These are phyloP conservation scores for Papio anubis DNA, from an alignment of 2,113 vertebrate species.

Conservation along the genomic window DNA sequence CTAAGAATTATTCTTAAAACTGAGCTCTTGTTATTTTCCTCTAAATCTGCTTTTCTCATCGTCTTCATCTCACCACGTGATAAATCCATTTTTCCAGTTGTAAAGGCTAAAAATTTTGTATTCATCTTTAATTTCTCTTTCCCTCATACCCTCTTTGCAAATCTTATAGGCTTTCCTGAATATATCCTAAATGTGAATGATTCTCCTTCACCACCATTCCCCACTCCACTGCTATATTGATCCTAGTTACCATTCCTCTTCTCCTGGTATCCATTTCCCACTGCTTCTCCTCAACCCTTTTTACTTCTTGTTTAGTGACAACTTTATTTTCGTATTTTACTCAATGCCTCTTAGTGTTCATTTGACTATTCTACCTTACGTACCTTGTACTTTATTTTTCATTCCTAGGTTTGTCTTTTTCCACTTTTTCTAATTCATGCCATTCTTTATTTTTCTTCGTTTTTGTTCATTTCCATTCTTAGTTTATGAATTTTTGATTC, in stretches of 20 bases:
- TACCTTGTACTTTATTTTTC: neutral
- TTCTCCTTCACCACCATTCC: fast-evolving
- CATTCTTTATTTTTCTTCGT: neutral
- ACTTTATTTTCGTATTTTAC: neutral
- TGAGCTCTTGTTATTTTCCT: neutral
- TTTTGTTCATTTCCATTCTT: neutral
- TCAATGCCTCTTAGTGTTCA: neutral
- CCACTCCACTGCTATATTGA: too few relatives aligned
- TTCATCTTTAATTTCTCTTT: neutral
- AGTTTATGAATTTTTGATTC: neutral
- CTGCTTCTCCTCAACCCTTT: neutral
- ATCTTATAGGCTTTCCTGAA: neutral
- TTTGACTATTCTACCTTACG: neutral
- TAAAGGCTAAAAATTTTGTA: neutral
- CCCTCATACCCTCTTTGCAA: neutral
- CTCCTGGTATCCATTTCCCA: neutral
- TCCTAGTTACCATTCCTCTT: neutral
- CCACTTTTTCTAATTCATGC: neutral
- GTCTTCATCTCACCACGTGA: neutral
- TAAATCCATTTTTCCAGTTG: neutral
- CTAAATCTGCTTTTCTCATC: neutral
- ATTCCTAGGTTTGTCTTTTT: neutral
- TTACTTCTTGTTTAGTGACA: neutral
- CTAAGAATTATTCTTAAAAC: neutral
- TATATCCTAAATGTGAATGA: neutral